Evolutionary conservation across 1,140 invertebrate species (phyloP), one percentile per base, ranked within the genome.

Genomic region (Lysiphlebus fabarum): DNA sequence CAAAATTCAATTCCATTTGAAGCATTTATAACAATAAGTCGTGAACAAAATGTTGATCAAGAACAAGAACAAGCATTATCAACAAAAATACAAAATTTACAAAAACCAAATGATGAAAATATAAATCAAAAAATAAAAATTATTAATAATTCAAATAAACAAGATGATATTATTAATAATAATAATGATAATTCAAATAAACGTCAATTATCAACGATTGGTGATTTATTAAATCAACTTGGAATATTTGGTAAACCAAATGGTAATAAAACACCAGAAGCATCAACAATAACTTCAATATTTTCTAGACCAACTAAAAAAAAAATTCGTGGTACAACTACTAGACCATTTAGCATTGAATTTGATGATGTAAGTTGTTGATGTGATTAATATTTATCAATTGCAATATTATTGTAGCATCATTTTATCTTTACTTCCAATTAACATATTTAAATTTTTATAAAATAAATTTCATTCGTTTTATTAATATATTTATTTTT

Each of bases 91-190:
- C 2, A 40, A 40, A 40, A 61, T 11, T 54, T 11, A 26, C 53
- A 44, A 47, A 64, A 74, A 43, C 65, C 72, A 7, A 65, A 65
- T 0, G 67, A 73, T 26, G 65, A 68, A 0, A 74, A 65, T 34
- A 74, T 76, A 12, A 68, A 69, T 7, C 58, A 67, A 33, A 62
- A 45, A 34, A 47, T 34, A 47, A 36, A 34, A 12, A 9, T 5
- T 56, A 34, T 45, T 6, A 45, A 45, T 45, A 45, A n/a, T 45
- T 40, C 38, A 40, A 8, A 12, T 40, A 36, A 59, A 34, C 11
- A 60, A 38, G 37, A 41, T 6, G n/a, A 33, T 9, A 17, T 0
- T 14, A 14, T 48, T 47, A 9, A 42, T 43, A 43, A 45, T 48
- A 33, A 43, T 49, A 7, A 36, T 49, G 34, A 47, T 7, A 58